Evolutionary conservation across 1,140 invertebrate genomes (phyloP), one percentile per base, ranked within the genome.

Genomic region (Drosophila neocordata): DNA sequence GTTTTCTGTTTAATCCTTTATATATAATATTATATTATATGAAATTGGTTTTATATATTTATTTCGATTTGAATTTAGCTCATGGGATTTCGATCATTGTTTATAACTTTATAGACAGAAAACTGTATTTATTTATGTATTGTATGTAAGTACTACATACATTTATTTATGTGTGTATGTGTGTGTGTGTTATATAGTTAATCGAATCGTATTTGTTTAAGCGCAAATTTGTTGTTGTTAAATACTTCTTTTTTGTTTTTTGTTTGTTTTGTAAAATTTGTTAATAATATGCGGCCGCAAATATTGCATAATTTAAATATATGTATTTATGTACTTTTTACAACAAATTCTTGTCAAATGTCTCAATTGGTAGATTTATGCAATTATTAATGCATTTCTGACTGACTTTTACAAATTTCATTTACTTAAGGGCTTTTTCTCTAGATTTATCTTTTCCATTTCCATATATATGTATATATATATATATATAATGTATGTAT

Each of bases 61-160:
- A 73, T 35, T 61, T 51, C 72, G 77, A 84, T 73, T 88, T 70
- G 77, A 84, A 68, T 60, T 79, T 89, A 88, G 83, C 79, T 89
- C 76, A 58, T 89, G 73, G 65, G 78, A 51, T 61, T 48, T 72
- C 76, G 63, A 65, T 81, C 71, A 67, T 84, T 67, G 67, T 80
- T 78, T 63, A 61, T 72, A 59, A 58, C 13, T 71, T 65, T 59
- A 65, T 64, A 85, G 88, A 79, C 82, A 84, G 84, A 81, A 88
- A 83, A 83, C 75, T 72, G 76, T 56, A 72, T 80, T 69, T 73
- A 73, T n/a, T n/a, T n/a, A 65, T 73, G 75, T 71, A 72, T 64
- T 63, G 77, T 77, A 31, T 24, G 58, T 78, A n/a, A n/a, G 71
- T 77, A 77, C 77, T 65, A 65, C 57, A 53, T 76, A 73, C 76